Percentiles rank a stretch among this genome's conserved stretches.
phyloP scores from a whole-genome alignment of 2,113 vertebrate species.

The Brachionichthys hirsutus region DNA sequence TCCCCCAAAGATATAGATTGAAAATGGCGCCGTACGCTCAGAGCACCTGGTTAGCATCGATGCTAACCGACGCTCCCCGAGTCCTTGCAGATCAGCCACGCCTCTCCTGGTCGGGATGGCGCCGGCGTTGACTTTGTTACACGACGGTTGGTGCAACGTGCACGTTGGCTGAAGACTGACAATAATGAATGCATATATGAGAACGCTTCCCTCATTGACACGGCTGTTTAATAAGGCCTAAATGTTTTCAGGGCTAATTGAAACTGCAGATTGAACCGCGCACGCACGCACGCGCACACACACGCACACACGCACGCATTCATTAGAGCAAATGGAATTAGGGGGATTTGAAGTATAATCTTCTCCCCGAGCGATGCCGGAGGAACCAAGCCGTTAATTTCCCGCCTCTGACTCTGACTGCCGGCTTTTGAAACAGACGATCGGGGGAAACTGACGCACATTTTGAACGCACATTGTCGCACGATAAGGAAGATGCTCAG shows the following conservation, averaged over 20 bases:
- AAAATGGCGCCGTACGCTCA: neutral
- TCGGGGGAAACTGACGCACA: slow-evolving; percentile 18
- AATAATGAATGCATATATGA: too few species aligned
- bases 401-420: slow-evolving; percentile 49
- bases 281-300: slow-evolving; percentile 10
- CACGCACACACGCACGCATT: slow-evolving; percentile 41
- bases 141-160: too few species aligned
- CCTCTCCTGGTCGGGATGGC: too few species aligned
- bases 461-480: slow-evolving; percentile 42
- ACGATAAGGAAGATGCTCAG: slow-evolving; percentile 25
- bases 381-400: slow-evolving; percentile 60
- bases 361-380: slow-evolving; percentile 53
- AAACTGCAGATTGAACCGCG: slow-evolving; percentile 28
- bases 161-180: too few species aligned
- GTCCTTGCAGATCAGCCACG: too few species aligned
- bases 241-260: too few species aligned
- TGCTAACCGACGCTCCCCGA: too few species aligned
- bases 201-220: too few species aligned
- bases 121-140: too few species aligned
- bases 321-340: slow-evolving; percentile 73
- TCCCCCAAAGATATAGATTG: slow-evolving; percentile 4
- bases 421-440: slow-evolving; percentile 32
- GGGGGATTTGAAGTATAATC: slow-evolving; percentile 67
- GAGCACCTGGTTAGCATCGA: too few species aligned
- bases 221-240: too few species aligned